Evolutionary conservation across 1,140 invertebrate genomes (phyloP), one percentile per base, ranked within the genome.

Genomic region (Bombus turneri): DNA sequence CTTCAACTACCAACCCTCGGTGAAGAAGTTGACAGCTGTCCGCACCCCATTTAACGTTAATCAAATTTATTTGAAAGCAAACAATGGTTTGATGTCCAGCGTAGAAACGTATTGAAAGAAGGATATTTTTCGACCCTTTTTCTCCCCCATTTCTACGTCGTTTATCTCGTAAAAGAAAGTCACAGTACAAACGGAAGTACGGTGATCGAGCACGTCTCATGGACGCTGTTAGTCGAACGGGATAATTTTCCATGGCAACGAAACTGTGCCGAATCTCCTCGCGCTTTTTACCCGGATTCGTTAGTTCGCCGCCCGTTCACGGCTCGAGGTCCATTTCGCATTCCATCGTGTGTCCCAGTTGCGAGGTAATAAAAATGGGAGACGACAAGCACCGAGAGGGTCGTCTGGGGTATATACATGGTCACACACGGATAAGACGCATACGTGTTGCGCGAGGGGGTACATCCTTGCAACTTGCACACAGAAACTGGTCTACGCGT

Each of bases 301-400:
- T 37, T 34, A 9, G 9, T 39, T 68, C 34, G 12, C 15, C 3
- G 15, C 3, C 10, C 39, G 76, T 41, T 80, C 31, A 74, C 57
- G 41, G 12, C n/a, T 77, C 68, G 74, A 75, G 62, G 68, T 86
- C 80, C 66, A 88, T 81, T 86, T 62, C 84, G 57, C 41, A 68
- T 86, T 80, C 71, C 73, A 72, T 37, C 81, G 37, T 69, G 77
- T 68, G 73, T 85, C 78, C 81, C 80, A 88, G 76, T 71, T 83
- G 75, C 47, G 25, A 57, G 41, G 59, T 79, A 85, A 87, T 87
- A 83, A 88, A 88, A 86, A 86, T 72, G 74, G 66, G 74, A 53
- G 73, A 74, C 59, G 86, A 84, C 75, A 59, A 37, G 71, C 53
- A 79, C 62, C 34, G 62, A 74, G 59, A 74, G 41, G 74, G 39